phyloP scores from a whole-genome alignment of 2,113 vertebrate genomes.

The Scophthalmus maximus region DNA sequence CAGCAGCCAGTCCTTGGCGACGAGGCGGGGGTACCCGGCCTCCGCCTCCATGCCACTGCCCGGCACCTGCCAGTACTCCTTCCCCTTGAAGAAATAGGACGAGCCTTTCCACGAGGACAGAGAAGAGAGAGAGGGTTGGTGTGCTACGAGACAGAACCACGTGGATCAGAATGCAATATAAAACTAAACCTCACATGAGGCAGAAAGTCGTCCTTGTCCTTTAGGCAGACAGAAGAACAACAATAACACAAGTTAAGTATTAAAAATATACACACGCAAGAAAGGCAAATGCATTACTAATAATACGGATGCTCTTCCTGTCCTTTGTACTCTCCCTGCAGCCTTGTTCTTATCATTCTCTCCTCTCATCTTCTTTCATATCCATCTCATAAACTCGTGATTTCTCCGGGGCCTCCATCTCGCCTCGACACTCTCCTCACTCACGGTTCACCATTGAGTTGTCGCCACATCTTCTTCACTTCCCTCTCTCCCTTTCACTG shows the following conservation, averaged over 20 bases:
- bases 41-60: conserved; percentile 89
- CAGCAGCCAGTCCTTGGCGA: conserved; percentile 93
- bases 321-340: not conserved
- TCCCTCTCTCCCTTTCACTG: too few relatives aligned
- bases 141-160: not conserved
- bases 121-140: not conserved
- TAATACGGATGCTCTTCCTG: not conserved
- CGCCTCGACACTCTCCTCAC: conserved; percentile 22
- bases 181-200: too few relatives aligned
- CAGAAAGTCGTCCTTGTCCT: too few relatives aligned
- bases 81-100: conserved; percentile 95
- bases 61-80: conserved; percentile 93
- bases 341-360: conserved; percentile 5
- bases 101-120: conserved; percentile 81
- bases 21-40: conserved; percentile 87
- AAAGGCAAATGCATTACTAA: not conserved
- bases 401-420: not conserved
- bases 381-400: conserved; percentile 14
- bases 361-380: conserved; percentile 13
- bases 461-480: conserved; percentile 6
- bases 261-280: conserved; percentile 31
- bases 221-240: not conserved
- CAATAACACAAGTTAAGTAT: conserved; percentile 9
- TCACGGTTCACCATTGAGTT: conserved; percentile 9
- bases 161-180: not conserved